Evolutionary conservation across 2,797 vertebrate species (phyloP), one percentile per base, ranked within the genome.

Genomic region (Apogon talboti): DNA sequence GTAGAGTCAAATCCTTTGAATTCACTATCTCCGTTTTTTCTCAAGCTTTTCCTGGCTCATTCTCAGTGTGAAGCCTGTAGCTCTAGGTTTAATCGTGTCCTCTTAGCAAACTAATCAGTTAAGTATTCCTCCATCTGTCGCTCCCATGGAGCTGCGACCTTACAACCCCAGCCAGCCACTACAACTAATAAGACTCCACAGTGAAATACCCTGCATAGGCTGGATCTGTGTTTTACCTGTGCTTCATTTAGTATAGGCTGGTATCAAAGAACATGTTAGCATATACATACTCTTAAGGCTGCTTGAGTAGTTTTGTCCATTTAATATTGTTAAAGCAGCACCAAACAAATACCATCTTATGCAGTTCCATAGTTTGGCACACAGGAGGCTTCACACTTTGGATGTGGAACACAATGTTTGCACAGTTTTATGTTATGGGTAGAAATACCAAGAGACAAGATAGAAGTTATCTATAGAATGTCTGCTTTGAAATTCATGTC

Each of bases 101-200:
- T 82, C 84, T 84, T 76, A 71, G 67, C 45, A 60, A 74, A 84
- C 79, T 76, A 91, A 91, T 81, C 83, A 77, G 74, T 77, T 87
- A 88, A 89, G 84, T 46, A 78, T 84, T 72, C 65, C 51, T 84
- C 91, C 91, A 88, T 91, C 89, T 92, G 88, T 86, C 66, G 13
- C 61, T 54, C 52, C 64, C 18, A 13, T 41, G 53, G 52, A 79
- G 65, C 77, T 47, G 40, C 41, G 45, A 75, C 82, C 76, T 71
- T 15, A 45, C 49, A 77, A 3, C 66, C 79, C 49, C 40, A 4
- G 18, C 68, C 66, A 63, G 71, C 79, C 56, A 49, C 71, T 61
- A 57, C 48, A 50, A 47, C 54, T 60, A 45, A 50, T 83, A 71
- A 77, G 67, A 68, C 76, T 63, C 42, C 50, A 11, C 71, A 53